Evolutionary conservation across 2,113 vertebrate genomes (phyloP), one percentile per base, ranked within the genome.

Genomic region (Lonchura striata): DNA sequence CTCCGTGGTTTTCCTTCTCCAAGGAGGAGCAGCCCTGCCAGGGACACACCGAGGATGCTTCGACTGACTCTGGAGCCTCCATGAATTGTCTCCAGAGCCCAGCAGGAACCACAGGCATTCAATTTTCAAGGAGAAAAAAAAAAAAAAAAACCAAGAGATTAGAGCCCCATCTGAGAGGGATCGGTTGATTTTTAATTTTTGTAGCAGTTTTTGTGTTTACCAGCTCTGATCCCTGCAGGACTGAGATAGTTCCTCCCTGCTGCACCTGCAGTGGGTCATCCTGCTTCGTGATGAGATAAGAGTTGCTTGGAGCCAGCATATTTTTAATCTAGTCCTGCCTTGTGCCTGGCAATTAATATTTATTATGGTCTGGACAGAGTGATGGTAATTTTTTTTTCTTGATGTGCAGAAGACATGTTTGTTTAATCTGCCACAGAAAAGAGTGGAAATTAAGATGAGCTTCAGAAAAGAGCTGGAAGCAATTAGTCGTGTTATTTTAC

Each of bases 361-460:
- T 94, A 82, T 74, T 92, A 42, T 52, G 46, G 60, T 39, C 83
- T 81, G 86, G 82, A 78, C 72, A 7, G 11, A 63, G 52, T 4
- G 60, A 69, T 76, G 84, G 64, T 46, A 52, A 11, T 88, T 88
- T 74, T 71, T 78, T 76, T 56, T 13, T 4, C 74, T 88, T 59
- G 88, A 82, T 94, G 92, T 81, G 92, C 66, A 52, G 52, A 72
- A 68, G 54, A 90, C 41, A 27, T 35, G 72, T 96, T 96, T 94
- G 84, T 95, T 96, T 96, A 90, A 96, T 96, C 82, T 94, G 85
- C 78, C 92, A 68, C 50, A 86, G 78, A 95, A 94, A 65, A 44
- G 80, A 91, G 85, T 88, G 85, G 82, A 96, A 96, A 95, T 96
- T 90, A 96, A 60, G 74, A 93, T 87, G 94, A 93, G 90, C 69